phyloP scores from a whole-genome alignment of 2,888 invertebrate species.

The Athrips mouffetella region DNA sequence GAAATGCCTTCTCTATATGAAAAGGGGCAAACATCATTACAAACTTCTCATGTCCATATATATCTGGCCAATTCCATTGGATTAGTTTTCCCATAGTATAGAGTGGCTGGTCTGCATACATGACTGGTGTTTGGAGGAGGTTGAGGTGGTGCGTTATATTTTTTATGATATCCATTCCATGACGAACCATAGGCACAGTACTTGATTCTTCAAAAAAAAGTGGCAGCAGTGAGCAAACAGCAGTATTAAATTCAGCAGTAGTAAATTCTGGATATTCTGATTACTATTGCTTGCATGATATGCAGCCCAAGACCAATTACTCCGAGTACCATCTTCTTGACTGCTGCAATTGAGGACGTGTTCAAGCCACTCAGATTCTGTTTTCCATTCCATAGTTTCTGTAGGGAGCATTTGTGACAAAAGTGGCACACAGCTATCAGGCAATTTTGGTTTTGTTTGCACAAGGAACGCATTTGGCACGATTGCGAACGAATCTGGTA shows the following conservation, averaged over 20 bases:
- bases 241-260: too few species aligned
- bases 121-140: constrained; percentile 12
- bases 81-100: constrained; percentile 15
- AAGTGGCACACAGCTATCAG: constrained; percentile 1
- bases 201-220: constrained; percentile 8
- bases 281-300: neutral
- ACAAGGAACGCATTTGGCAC: constrained; percentile 11
- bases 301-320: constrained; percentile 8
- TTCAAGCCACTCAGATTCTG: constrained; percentile 2
- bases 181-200: constrained; percentile 3
- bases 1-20: constrained; percentile 16
- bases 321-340: constrained; percentile 5
- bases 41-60: constrained; percentile 14
- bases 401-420: constrained; percentile 5
- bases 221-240: constrained; percentile 6
- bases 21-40: constrained; percentile 16
- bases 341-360: constrained; percentile 2
- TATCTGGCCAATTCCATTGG: constrained; percentile 13
- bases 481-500: constrained; percentile 9
- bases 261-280: neutral
- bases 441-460: neutral
- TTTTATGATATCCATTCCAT: neutral
- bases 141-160: constrained; percentile 9
- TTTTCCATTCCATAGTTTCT: neutral
- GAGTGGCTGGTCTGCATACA: constrained; percentile 14